These are phyloP conservation scores for Emydocephalus ijimae DNA, from an alignment of 2,113 vertebrate genomes.

Conservation along the genomic window DNA sequence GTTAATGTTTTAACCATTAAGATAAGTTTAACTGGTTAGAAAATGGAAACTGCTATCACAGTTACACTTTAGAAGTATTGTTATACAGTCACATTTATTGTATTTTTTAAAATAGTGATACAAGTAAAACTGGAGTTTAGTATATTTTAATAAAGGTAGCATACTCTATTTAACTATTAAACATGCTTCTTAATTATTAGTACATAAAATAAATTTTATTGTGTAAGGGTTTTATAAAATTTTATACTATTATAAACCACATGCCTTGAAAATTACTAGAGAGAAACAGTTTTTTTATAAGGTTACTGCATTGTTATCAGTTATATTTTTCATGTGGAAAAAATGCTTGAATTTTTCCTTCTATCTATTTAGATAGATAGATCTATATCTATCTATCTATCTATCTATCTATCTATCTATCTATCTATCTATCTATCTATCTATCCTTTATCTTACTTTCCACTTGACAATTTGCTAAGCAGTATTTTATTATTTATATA, in stretches of 20 bases:
- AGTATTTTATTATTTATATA: constrained; percentile 68
- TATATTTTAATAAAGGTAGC: constrained; percentile 61
- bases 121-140: constrained; percentile 58
- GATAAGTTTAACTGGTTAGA: constrained; percentile 28
- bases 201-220: constrained; percentile 66
- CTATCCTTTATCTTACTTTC: constrained; percentile 14
- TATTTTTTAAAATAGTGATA: constrained; percentile 51
- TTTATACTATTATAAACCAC: constrained; percentile 67
- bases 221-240: constrained; percentile 63
- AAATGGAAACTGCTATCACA: constrained; percentile 10
- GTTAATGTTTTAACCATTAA: constrained; percentile 6
- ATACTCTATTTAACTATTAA: constrained; percentile 65
- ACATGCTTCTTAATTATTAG: constrained; percentile 68
- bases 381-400: too few species aligned
- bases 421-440: too few species aligned
- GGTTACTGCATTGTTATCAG: constrained; percentile 66
- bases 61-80: constrained; percentile 40
- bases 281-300: constrained; percentile 66
- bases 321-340: constrained; percentile 51
- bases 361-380: not conserved
- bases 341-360: constrained; percentile 62
- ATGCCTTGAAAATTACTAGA: constrained; percentile 69
- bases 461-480: constrained; percentile 36
- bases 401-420: too few species aligned
- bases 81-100: constrained; percentile 35